Percentiles rank a stretch among this genome's conserved stretches.
phyloP scores from a whole-genome alignment of 2,113 vertebrate species.

The Petromus typicus region DNA sequence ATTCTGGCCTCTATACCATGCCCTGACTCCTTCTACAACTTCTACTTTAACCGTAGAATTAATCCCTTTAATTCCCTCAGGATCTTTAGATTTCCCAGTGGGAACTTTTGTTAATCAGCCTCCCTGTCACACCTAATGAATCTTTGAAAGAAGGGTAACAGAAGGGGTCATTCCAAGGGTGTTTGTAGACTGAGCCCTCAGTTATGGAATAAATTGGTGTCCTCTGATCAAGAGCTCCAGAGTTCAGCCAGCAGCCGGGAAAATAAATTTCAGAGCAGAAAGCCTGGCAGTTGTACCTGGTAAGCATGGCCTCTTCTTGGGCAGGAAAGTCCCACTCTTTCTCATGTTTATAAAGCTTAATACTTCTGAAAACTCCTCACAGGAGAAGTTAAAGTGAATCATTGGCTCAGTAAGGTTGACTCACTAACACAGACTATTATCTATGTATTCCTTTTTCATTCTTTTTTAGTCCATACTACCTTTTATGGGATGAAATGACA shows the following conservation, averaged over 20 bases:
- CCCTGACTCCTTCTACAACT: background rate
- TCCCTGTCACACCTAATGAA: background rate
- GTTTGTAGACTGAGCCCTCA: background rate
- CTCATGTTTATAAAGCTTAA: background rate
- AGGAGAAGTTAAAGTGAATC: background rate
- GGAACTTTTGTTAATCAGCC: background rate
- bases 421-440: background rate
- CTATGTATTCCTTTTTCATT: background rate
- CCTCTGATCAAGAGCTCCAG: background rate
- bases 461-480: background rate
- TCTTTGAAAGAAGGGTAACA: background rate
- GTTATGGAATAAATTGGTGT: background rate
- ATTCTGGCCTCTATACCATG: background rate
- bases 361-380: background rate
- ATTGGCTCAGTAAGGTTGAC: background rate
- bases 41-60: background rate
- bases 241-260: background rate
- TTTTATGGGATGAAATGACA: background rate
- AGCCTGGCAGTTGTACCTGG: background rate
- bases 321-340: background rate
- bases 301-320: background rate
- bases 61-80: background rate
- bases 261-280: conserved; percentile 18
- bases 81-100: background rate
- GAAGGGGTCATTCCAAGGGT: background rate